Evolutionary conservation across 2,888 invertebrate genomes (phyloP), one percentile per base, ranked within the genome.

Genomic region (Dorcus hopei): DNA sequence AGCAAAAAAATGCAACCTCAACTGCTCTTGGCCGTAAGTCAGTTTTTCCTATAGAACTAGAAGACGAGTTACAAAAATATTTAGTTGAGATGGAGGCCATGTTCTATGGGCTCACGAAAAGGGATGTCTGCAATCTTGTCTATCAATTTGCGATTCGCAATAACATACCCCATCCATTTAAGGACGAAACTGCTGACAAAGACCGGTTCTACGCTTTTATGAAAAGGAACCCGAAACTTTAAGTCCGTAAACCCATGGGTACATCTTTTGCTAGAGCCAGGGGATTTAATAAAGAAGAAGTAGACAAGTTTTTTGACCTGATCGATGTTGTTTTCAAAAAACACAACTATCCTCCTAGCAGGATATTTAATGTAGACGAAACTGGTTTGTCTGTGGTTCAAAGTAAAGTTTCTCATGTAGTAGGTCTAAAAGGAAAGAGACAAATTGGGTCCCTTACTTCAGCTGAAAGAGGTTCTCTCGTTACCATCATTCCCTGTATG

Each of bases 331-430:
- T 9, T 41, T 49, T 19, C 23, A 64, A 49, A 56, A 19, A 19
- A 19, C 3, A 19, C 19, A 19, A 19, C 19, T 19, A 19, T 19
- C 19, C 19, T 19, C 19, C 19, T 19, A 19, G 2, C 3, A 19
- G 66, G 38, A 65, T 74, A 51, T 75, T 67, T 54, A 75, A 73
- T 58, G 68, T 72, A 2, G 72, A 75, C 52, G 74, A 75, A 62
- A 72, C 71, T 40, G 74, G 74, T 7, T 60, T 76, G 14, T 57
- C 68, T 40, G 66, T 68, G 4, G 72, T 74, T 14, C 72, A 66
- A 51, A 66, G 61, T 11, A 64, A 67, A 61, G 64, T 67, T 40
- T 57, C 66, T 9, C 57, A 70, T 54, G 63, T 73, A n/a, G 49
- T 74, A 19, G 65, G 62, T 14, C 55, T 48, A 3, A 69, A 70